These are phyloP conservation scores for Leptosomus discolor DNA, from an alignment of 2,113 vertebrate genomes.

Conservation along the genomic window DNA sequence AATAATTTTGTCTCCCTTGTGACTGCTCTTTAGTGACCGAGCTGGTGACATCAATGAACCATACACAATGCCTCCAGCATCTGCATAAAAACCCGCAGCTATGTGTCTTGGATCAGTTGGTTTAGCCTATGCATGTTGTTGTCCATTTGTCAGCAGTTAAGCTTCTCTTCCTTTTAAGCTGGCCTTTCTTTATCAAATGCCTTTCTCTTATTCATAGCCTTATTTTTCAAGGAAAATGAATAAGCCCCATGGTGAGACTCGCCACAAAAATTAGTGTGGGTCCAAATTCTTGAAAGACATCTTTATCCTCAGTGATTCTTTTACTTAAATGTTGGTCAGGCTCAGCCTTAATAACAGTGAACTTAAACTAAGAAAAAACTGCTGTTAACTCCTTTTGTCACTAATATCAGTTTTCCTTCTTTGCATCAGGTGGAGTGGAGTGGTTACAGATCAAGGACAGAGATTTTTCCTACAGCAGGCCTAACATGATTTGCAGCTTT, in stretches of 20 bases:
- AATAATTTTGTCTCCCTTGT: background rate
- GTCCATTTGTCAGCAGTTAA: background rate
- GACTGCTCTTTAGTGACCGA: background rate
- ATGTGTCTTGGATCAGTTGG: background rate
- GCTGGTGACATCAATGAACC: background rate
- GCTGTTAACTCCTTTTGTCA: background rate
- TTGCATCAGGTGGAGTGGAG: conserved; percentile 72
- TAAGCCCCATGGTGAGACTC: background rate
- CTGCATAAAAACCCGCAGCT: background rate
- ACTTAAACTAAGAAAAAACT: background rate
- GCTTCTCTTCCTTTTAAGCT: background rate
- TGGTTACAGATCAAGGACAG: conserved; percentile 81
- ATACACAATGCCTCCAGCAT: background rate
- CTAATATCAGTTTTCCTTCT: background rate
- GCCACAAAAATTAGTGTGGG: background rate
- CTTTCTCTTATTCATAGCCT: background rate
- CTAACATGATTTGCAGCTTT: conserved; percentile 75
- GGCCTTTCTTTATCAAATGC: background rate
- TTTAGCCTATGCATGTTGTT: background rate
- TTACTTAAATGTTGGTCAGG: background rate
- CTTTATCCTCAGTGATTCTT: background rate
- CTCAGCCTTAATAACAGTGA: background rate
- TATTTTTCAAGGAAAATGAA: background rate
- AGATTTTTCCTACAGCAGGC: conserved; percentile 73
- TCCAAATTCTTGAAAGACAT: background rate